Base-by-base conservation (phyloP, 2,797 vertebrate species). In the Xyrichtys novacula region DNA sequence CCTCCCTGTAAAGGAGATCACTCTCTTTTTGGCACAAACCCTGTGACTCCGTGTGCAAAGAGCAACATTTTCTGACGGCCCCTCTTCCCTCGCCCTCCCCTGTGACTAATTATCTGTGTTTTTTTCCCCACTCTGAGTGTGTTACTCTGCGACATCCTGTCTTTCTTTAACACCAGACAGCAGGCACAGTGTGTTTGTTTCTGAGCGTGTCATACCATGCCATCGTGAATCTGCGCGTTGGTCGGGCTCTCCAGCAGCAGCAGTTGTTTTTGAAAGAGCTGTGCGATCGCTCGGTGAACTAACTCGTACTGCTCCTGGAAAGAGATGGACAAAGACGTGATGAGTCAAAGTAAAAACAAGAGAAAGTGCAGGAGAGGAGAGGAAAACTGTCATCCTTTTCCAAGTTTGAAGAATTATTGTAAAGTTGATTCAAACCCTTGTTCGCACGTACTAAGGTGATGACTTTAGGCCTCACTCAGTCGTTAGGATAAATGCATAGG, bases 291-390 rank as follows among this genome's bases (percentile, higher is more conserved):
- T 93, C 94, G 93, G 66, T 99, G 97, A 80, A 99, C 98, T 77
- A 98, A 93, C 81, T 98, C 98, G 52, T 98, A 98, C 85, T 99
- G 98, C 89, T 98, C 97, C 98, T 99, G 20, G 28, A 52, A 22
- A 49, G 29, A 59, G 26, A 22, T 1, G 26, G 8, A 42, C 0
- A 39, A 20, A 28, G 16, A 50, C 15, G 50, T 9, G 10, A 42
- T 36, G 25, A 68, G 40, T 36, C 19, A 44, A 65, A 25, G 38
- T 62, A 12, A 47, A 55, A n/a, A 6, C 11, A 32, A 6, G 23
- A 12, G 11, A 58, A 43, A 40, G n/a, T 55, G 48, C 66, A 47
- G 20, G 16, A 63, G 17, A 25, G 1, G 44, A 72, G 65, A 69
- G 60, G 65, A 65, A 32, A 10, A 3, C 31, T 2, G 31, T 8